These are phyloP conservation scores for Drosophila quinaria DNA, from an alignment of 2,888 invertebrate species.

Conservation along the genomic window DNA sequence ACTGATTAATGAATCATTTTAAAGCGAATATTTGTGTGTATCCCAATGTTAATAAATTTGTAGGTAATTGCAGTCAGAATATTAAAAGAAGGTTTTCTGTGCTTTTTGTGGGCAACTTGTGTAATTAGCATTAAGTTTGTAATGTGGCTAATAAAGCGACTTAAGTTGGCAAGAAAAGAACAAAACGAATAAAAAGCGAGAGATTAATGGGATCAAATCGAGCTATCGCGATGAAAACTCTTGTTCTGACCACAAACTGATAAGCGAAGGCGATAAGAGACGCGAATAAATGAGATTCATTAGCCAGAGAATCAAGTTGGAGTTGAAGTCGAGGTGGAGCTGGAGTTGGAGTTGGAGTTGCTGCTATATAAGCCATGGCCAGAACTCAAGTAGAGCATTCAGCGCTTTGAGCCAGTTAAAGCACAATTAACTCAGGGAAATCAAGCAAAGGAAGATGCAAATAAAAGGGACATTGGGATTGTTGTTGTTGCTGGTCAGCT, in stretches of 20 bases:
- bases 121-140: slow-evolving; percentile 42
- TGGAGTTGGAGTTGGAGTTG: background rate
- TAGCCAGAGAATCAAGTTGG: slow-evolving; percentile 36
- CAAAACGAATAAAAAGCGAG: background rate
- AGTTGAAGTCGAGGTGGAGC: background rate
- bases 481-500: slow-evolving; percentile 24
- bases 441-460: slow-evolving; percentile 13
- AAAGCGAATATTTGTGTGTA: background rate
- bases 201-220: slow-evolving; percentile 61
- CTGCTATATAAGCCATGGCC: slow-evolving; percentile 38
- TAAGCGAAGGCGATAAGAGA: slow-evolving; percentile 59
- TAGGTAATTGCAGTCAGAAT: slow-evolving; percentile 4
- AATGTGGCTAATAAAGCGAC: slow-evolving; percentile 8
- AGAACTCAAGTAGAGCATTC: slow-evolving; percentile 15
- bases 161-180: background rate
- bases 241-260: slow-evolving; percentile 45
- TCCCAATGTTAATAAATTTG: slow-evolving; percentile 5
- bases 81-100: background rate
- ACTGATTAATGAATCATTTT: slow-evolving; percentile 11
- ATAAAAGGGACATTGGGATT: slow-evolving; percentile 3
- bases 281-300: slow-evolving; percentile 66
- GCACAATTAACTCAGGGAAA: background rate
- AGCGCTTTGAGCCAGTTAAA: slow-evolving; percentile 4
- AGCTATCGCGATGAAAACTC: slow-evolving; percentile 73
- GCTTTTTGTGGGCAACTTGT: background rate